Evolutionary conservation across 1,140 invertebrate genomes (phyloP).

Genomic region (Neodiprion fabricii): DNA sequence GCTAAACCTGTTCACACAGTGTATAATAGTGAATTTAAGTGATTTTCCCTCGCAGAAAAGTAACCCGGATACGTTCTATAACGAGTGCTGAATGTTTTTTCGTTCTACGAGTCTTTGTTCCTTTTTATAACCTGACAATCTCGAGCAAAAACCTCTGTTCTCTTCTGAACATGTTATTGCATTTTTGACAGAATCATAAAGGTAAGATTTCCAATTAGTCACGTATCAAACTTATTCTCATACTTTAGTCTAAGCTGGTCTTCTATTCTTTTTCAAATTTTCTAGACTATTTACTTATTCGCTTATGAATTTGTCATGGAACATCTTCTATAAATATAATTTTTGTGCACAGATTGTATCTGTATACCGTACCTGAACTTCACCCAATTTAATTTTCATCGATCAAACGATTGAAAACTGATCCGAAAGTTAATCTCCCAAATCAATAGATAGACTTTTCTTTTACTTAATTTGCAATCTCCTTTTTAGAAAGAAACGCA

Average conservation of each 20-base stretch:
- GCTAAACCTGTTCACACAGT: conserved; percentile 1
- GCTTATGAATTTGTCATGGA: background rate
- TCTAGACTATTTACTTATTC: background rate
- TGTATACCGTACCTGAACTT: background rate
- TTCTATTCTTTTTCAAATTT: background rate
- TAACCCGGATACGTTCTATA: background rate
- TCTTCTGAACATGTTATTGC: conserved; percentile 35
- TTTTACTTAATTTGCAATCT: conserved; percentile 4
- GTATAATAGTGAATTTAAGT: conserved; percentile 6
- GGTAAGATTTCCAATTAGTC: conserved; percentile 11
- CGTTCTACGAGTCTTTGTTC: conserved; percentile 25
- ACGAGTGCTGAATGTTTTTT: conserved; percentile 19
- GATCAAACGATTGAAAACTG: no score
- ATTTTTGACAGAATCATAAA: conserved; percentile 39
- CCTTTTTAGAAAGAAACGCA: background rate
- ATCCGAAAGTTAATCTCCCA: background rate
- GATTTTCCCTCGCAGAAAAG: conserved; percentile 9
- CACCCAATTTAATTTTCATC: no score
- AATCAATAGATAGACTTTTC: background rate
- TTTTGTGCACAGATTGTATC: conserved; percentile 15
- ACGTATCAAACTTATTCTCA: conserved; percentile 12
- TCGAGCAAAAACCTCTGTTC: conserved; percentile 19
- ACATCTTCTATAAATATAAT: background rate
- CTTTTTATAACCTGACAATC: conserved; percentile 42
- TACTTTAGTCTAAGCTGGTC: background rate